phyloP scores from a whole-genome alignment of 2,888 invertebrate species.

The Pristionchus arcanus region DNA sequence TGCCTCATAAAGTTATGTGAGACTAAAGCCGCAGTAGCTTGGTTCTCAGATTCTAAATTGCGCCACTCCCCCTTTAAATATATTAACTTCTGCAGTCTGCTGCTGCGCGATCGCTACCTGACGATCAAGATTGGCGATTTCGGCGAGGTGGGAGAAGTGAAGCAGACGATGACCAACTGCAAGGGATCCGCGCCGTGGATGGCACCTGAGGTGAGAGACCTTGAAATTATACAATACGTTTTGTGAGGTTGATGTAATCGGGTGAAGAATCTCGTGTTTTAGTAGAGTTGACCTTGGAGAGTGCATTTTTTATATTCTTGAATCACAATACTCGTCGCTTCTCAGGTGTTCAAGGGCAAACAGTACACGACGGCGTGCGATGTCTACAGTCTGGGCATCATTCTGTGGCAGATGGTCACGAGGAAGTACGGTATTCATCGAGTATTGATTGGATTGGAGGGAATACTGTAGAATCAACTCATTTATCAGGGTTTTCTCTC shows the following conservation, averaged over 20 bases:
- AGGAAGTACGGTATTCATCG: slow-evolving; percentile 84
- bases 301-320: too few relatives aligned
- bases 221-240: too few relatives aligned
- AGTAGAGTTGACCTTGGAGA: too few relatives aligned
- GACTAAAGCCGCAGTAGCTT: too few relatives aligned
- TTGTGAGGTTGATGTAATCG: too few relatives aligned
- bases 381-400: slow-evolving; percentile 98
- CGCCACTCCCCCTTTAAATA: too few relatives aligned
- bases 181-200: slow-evolving; percentile 99
- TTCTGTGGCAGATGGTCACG: slow-evolving; percentile 96
- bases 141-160: slow-evolving; percentile 82
- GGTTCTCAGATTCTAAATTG: too few relatives aligned
- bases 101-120: slow-evolving; percentile 90
- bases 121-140: slow-evolving; percentile 98
- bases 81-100: slow-evolving; percentile 84
- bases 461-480: too few relatives aligned
- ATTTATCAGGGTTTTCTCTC: too few relatives aligned
- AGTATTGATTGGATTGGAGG: not conserved
- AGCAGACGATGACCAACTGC: slow-evolving; percentile 86
- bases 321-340: too few relatives aligned
- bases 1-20: too few relatives aligned
- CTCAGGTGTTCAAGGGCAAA: slow-evolving; percentile 84
- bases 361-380: slow-evolving; percentile 98
- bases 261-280: too few relatives aligned
- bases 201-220: slow-evolving; percentile 90